Percentiles rank a stretch among this genome's conserved stretches.
These are phyloP conservation scores for Argynnis bischoffii DNA, from an alignment of 2,888 invertebrate genomes.

Conservation along the genomic window DNA sequence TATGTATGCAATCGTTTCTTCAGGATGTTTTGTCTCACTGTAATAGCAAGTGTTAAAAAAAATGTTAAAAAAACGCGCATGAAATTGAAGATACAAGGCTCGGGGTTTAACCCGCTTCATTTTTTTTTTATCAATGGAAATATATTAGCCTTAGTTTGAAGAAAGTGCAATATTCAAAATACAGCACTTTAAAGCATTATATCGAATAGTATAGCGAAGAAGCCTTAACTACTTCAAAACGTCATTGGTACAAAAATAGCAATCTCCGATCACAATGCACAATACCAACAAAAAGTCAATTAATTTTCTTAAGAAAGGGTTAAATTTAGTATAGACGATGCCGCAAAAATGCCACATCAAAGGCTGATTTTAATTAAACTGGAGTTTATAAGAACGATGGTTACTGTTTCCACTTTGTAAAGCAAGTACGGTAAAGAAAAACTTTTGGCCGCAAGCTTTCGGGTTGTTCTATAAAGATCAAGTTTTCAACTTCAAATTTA, in stretches of 20 bases:
- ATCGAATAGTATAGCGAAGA: neutral
- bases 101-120: too few species aligned
- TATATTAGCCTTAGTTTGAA: too few species aligned
- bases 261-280: conserved; percentile 23
- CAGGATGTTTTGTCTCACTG: too few species aligned
- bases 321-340: conserved; percentile 51
- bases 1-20: too few species aligned
- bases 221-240: conserved; percentile 18
- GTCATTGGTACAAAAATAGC: conserved; percentile 18
- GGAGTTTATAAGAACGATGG: conserved; percentile 30
- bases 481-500: conserved; percentile 26
- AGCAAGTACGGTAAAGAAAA: conserved; percentile 30
- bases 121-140: too few species aligned
- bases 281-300: conserved; percentile 56
- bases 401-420: conserved; percentile 30
- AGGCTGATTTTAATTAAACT: conserved; percentile 51
- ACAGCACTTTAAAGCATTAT: neutral
- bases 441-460: conserved; percentile 19
- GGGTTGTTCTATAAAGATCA: conserved; percentile 23
- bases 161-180: neutral
- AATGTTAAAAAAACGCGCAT: too few species aligned
- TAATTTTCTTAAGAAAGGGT: conserved; percentile 56
- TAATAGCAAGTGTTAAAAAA: too few species aligned
- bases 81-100: too few species aligned
- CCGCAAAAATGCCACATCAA: conserved; percentile 55